These are phyloP conservation scores for Helicoverpa armigera DNA, from an alignment of 1,140 invertebrate species.

Conservation along the genomic window DNA sequence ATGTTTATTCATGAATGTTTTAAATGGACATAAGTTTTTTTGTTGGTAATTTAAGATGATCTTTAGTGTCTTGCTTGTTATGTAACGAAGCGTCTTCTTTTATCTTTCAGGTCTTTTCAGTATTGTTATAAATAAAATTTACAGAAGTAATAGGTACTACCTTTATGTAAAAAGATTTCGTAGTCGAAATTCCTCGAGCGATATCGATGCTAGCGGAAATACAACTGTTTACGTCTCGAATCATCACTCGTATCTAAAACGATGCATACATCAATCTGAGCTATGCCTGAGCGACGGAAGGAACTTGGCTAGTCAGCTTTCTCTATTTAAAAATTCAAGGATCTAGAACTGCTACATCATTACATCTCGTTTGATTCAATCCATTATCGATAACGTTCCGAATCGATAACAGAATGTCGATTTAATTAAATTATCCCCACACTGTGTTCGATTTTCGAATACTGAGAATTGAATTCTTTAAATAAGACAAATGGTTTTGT, in stretches of 20 bases:
- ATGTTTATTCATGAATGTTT: conserved; percentile 36
- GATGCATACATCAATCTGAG: conserved; percentile 26
- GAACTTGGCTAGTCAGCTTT: conserved; percentile 37
- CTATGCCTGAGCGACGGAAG: conserved; percentile 27
- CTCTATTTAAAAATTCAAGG: conserved; percentile 40
- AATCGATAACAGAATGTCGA: conserved; percentile 28
- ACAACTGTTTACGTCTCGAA: conserved; percentile 24
- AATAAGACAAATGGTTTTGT: background rate
- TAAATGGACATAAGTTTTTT: background rate
- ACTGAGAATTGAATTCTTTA: background rate
- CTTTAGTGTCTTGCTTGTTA: conserved; percentile 6
- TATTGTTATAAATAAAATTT: no score
- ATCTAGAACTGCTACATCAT: conserved; percentile 23
- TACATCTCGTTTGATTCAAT: conserved; percentile 24
- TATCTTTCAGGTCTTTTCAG: background rate
- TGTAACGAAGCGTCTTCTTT: background rate
- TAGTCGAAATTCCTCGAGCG: background rate
- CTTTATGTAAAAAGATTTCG: background rate
- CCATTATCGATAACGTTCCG: conserved; percentile 37
- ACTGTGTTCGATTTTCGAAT: conserved; percentile 21
- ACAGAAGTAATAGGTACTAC: no score
- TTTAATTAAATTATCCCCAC: conserved; percentile 23
- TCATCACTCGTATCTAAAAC: conserved; percentile 31
- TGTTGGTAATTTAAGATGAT: conserved; percentile 20
- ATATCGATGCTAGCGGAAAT: background rate